Conservation (phyloP, 2,797 vertebrate species). For the Rhyacichthys aspro region DNA sequence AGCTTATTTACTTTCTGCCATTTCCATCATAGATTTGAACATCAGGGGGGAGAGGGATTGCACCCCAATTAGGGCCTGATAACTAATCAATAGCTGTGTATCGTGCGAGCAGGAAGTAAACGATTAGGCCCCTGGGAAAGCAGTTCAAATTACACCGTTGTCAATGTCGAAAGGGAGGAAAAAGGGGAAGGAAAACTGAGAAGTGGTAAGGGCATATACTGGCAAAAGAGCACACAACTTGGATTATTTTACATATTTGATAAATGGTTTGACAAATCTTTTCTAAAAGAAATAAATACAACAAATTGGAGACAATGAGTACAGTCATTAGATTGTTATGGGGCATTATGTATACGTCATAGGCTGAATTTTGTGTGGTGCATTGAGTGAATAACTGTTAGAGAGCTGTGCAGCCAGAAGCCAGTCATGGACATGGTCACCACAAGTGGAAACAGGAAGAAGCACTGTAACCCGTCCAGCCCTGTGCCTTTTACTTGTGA, state of each 20-base stretch:
- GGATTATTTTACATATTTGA: neutral
- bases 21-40: conserved; percentile 88
- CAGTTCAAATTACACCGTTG: conserved; percentile 93
- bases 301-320: conserved; percentile 49
- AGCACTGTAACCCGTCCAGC: conserved; percentile 58
- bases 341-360: conserved; percentile 56
- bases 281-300: conserved; percentile 19
- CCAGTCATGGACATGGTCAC: conserved; percentile 68
- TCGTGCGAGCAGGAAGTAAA: conserved; percentile 95
- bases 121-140: conserved; percentile 90
- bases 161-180: conserved; percentile 77
- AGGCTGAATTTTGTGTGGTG: conserved; percentile 62
- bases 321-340: conserved; percentile 36
- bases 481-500: conserved; percentile 67
- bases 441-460: conserved; percentile 79
- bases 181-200: conserved; percentile 20
- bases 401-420: conserved; percentile 53
- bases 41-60: conserved; percentile 86
- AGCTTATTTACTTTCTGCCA: conserved; percentile 92
- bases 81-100: conserved; percentile 97
- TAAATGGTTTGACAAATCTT: neutral
- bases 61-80: conserved; percentile 95
- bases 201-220: conserved; percentile 19
- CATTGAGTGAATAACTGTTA: conserved; percentile 56
- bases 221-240: conserved; percentile 8